Conservation (phyloP, 2,113 vertebrate genomes). For the Gobio gobio region DNA sequence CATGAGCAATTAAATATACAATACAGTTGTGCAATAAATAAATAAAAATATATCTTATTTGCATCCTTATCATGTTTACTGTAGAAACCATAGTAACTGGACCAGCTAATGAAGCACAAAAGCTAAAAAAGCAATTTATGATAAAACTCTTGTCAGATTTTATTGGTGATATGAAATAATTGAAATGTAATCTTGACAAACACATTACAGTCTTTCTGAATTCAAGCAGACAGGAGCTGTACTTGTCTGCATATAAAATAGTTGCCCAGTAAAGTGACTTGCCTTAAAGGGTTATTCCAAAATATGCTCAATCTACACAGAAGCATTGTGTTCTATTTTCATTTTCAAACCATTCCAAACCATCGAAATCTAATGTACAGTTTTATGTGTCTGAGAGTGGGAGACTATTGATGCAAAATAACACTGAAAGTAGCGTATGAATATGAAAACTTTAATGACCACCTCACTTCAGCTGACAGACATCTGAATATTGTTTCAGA, state of each 20-base stretch:
- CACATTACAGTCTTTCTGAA: neutral
- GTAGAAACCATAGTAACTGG: neutral
- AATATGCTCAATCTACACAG: neutral
- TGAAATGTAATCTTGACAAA: constrained; percentile 10
- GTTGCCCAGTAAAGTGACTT: neutral
- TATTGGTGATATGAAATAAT: neutral
- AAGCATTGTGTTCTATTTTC: neutral
- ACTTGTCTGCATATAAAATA: neutral
- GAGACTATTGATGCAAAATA: neutral
- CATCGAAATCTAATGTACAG: neutral
- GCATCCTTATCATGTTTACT: neutral
- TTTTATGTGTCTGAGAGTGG: neutral
- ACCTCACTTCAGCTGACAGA: neutral
- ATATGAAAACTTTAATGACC: constrained; percentile 3
- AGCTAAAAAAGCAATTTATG: neutral
- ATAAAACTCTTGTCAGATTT: neutral
- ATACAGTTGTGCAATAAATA: neutral
- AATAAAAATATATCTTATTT: neutral
- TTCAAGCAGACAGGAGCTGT: neutral
- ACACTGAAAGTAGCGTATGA: neutral
- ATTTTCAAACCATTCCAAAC: neutral
- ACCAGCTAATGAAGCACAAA: neutral
- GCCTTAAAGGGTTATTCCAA: neutral
- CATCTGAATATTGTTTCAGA: neutral
- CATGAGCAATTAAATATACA: neutral